These are phyloP conservation scores for Drosophila miranda DNA, from an alignment of 1,140 invertebrate genomes.

Conservation along the genomic window DNA sequence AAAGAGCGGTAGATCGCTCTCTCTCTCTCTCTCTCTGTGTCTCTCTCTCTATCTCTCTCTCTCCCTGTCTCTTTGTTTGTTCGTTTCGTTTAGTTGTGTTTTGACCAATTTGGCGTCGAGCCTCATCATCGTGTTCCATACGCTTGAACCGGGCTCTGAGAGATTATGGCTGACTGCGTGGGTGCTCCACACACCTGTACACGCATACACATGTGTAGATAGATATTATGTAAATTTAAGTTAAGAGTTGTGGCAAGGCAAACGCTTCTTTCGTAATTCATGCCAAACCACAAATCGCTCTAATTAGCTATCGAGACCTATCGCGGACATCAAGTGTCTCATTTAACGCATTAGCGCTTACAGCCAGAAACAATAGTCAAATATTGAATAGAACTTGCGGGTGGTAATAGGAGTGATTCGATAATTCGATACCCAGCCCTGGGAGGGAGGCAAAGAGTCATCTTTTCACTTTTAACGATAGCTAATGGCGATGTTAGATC, in stretches of 20 bases:
- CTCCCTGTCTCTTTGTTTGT: slow-evolving; percentile 15
- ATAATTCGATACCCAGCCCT: slow-evolving; percentile 15
- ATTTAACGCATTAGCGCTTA: slow-evolving; percentile 71
- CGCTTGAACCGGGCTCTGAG: slow-evolving; percentile 32
- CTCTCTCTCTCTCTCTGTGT: background rate
- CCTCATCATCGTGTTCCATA: slow-evolving; percentile 49
- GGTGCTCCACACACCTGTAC: slow-evolving; percentile 21
- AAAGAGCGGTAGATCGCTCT: background rate
- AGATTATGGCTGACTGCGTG: slow-evolving; percentile 40
- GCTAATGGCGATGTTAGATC: no score
- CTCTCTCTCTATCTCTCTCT: slow-evolving; percentile 29
- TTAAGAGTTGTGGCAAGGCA: slow-evolving; percentile 1
- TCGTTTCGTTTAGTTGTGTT: slow-evolving; percentile 67
- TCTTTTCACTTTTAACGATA: no score
- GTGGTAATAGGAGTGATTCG: background rate
- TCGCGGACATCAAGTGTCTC: slow-evolving; percentile 54
- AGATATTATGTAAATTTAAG: slow-evolving; percentile 42
- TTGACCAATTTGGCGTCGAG: slow-evolving; percentile 77
- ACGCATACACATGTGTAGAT: no score
- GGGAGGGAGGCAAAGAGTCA: background rate
- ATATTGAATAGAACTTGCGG: slow-evolving; percentile 12
- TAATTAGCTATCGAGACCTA: slow-evolving; percentile 58
- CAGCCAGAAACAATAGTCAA: slow-evolving; percentile 30
- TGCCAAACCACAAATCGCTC: slow-evolving; percentile 55
- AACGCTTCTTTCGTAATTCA: slow-evolving; percentile 53